A percentile compares a stretch with the other conserved stretches of the same genome.
phyloP scores from a whole-genome alignment of 2,113 vertebrate species.

The Amphiprion ocellaris region DNA sequence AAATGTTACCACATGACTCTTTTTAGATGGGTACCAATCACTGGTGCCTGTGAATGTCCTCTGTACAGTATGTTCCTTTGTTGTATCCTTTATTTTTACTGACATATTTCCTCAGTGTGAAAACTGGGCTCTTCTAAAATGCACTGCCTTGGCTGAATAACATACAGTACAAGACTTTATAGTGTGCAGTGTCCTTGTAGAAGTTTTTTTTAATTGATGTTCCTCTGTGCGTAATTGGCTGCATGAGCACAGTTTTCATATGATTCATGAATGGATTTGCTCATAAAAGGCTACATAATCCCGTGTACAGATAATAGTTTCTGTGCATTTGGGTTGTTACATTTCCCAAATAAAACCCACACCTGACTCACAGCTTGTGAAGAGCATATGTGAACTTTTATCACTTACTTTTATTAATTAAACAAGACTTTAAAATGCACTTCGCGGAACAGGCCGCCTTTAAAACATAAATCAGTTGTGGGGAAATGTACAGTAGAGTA shows the following conservation, averaged over 20 bases:
- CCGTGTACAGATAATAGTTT: not conserved
- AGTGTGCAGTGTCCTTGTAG: not conserved
- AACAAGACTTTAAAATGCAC: slow-evolving; percentile 13
- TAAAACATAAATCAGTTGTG: slow-evolving; percentile 7
- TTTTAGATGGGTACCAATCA: not conserved
- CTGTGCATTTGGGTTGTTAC: slow-evolving; percentile 19
- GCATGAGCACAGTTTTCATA: slow-evolving; percentile 2
- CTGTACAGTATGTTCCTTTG: not conserved
- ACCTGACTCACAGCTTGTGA: slow-evolving; percentile 14
- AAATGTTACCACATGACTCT: not conserved
- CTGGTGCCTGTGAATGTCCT: not conserved
- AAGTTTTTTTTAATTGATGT: not conserved
- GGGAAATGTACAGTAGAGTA: slow-evolving; percentile 1
- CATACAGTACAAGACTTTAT: not conserved
- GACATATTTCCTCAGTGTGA: not conserved
- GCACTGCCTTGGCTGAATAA: not conserved
- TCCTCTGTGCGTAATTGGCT: not conserved
- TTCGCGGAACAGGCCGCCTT: slow-evolving; percentile 1
- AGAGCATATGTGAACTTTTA: slow-evolving; percentile 26
- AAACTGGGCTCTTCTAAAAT: not conserved
- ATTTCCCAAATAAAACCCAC: slow-evolving; percentile 23
- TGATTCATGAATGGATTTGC: slow-evolving; percentile 6
- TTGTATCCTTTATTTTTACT: not conserved
- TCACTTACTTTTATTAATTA: slow-evolving; percentile 4
- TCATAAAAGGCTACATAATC: slow-evolving; percentile 4